Evolutionary conservation across 1,140 invertebrate species (phyloP), one percentile per base, ranked within the genome.

Genomic region (Delia radicum): DNA sequence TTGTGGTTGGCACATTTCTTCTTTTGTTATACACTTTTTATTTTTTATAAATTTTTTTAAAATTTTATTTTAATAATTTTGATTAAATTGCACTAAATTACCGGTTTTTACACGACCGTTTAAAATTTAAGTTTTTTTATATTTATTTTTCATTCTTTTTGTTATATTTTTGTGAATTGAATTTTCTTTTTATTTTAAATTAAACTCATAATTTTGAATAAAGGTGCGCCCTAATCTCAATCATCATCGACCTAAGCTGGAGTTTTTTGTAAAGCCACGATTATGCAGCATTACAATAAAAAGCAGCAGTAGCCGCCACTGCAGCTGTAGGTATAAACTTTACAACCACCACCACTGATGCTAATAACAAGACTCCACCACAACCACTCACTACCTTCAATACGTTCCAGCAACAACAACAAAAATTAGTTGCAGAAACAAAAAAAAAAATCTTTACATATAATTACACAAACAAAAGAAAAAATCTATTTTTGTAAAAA

Each of bases 1-100:
- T n/a, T n/a, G n/a, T n/a, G n/a, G n/a, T n/a, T 71, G 67, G 67
- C 67, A 71, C 48, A 55, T 55, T 55, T 55, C 24, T 55, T 21
- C 46, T 18, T 55, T 55, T 21, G 18, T 21, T 55, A 21, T 55
- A n/a, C 15, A n/a, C 18, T 55, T 55, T 55, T 21, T 24, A 2
- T 21, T 21, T 55, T 42, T 42, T 5, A n/a, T n/a, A 42, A 42
- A 42, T 10, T 15, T 42, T 42, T 7, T 24, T 8, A 55, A n/a
- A 24, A 24, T 48, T 48, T 15, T 1, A 4, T 48, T 48, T 48
- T n/a, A 15, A n/a, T n/a, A n/a, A n/a, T 55, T 6, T 55, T 55
- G 8, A 21, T 21, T 55, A 15, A 18, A 55, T 7, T 2, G 5
- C 8, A 55, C 18, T 7, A 18, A 55, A 10, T 18, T 55, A 55